These are phyloP conservation scores for Lepus oiostolus DNA, from an alignment of 2,797 vertebrate species.

Conservation along the genomic window DNA sequence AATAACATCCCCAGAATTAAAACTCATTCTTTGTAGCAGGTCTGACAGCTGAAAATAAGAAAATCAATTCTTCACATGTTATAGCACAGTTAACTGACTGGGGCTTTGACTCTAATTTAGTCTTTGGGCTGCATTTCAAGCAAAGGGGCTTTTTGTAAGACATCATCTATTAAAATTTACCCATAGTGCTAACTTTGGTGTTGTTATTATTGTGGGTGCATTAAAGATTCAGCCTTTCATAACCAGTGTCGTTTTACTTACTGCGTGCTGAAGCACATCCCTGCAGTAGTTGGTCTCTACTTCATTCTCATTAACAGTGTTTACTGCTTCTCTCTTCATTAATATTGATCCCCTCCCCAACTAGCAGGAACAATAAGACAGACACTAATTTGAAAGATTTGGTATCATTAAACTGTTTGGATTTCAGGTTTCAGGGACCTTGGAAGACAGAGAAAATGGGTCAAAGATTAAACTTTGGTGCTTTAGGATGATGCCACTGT, in stretches of 20 bases:
- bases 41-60: constrained; percentile 96
- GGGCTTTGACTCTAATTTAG: constrained; percentile 93
- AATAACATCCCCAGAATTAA: constrained; percentile 96
- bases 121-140: constrained; percentile 91
- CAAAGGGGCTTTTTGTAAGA: constrained; percentile 87
- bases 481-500: not conserved
- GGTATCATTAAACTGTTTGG: constrained; percentile 85
- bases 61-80: constrained; percentile 96
- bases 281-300: constrained; percentile 75
- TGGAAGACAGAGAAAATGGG: constrained; percentile 75
- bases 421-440: constrained; percentile 82
- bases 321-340: constrained; percentile 89
- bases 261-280: constrained; percentile 73
- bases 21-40: constrained; percentile 95
- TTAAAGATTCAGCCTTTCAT: constrained; percentile 90
- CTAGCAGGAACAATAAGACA: constrained; percentile 85
- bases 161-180: constrained; percentile 94
- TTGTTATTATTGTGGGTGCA: constrained; percentile 88
- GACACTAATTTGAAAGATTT: constrained; percentile 86
- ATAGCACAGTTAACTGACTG: constrained; percentile 90
- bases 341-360: constrained; percentile 88
- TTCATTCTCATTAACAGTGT: constrained; percentile 88
- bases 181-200: constrained; percentile 88
- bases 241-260: constrained; percentile 85
- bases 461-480: constrained; percentile 62